A percentile compares a stretch with the other conserved stretches of the same genome.
phyloP scores from a whole-genome alignment of 2,888 invertebrate species.

The Masnerella sp. region DNA sequence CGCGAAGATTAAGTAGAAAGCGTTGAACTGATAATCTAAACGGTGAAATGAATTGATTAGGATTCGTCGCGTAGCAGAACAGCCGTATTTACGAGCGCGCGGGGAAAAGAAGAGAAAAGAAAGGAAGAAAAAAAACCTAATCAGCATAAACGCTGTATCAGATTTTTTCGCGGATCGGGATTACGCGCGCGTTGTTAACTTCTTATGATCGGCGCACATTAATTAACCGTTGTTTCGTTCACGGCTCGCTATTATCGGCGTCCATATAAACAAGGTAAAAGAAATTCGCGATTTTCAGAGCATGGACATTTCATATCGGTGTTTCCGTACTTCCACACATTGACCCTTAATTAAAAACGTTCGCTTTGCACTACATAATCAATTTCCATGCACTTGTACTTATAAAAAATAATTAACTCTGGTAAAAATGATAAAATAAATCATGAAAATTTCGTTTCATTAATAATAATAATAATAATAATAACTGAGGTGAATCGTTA shows the following conservation, averaged over 20 bases:
- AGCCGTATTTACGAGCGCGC: slow-evolving; percentile 12
- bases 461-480: too few species aligned
- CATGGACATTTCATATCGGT: slow-evolving; percentile 44
- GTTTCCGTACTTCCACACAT: slow-evolving; percentile 30
- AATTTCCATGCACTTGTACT: too few species aligned
- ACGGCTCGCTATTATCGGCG: slow-evolving; percentile 50
- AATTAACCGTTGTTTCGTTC: slow-evolving; percentile 59
- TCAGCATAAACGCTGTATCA: slow-evolving; percentile 14
- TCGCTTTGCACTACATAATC: slow-evolving; percentile 3
- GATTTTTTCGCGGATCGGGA: slow-evolving; percentile 39
- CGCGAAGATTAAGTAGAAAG: slow-evolving; percentile 1
- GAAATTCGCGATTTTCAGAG: slow-evolving; percentile 46
- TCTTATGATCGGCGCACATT: slow-evolving; percentile 59
- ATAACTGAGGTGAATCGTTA: too few species aligned
- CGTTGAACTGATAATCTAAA: slow-evolving; percentile 25
- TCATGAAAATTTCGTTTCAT: too few species aligned
- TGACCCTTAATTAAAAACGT: slow-evolving; percentile 37
- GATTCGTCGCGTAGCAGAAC: slow-evolving; percentile 33
- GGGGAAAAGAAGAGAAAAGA: slow-evolving; percentile 6
- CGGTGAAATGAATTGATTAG: slow-evolving; percentile 27
- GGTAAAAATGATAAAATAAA: too few species aligned
- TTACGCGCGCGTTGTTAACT: slow-evolving; percentile 41
- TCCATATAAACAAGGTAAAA: slow-evolving; percentile 17
- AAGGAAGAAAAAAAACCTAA: slow-evolving; percentile 29
- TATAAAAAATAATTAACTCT: too few species aligned